Conservation (phyloP, 2,113 vertebrate genomes). For the Actinemys pallida region DNA sequence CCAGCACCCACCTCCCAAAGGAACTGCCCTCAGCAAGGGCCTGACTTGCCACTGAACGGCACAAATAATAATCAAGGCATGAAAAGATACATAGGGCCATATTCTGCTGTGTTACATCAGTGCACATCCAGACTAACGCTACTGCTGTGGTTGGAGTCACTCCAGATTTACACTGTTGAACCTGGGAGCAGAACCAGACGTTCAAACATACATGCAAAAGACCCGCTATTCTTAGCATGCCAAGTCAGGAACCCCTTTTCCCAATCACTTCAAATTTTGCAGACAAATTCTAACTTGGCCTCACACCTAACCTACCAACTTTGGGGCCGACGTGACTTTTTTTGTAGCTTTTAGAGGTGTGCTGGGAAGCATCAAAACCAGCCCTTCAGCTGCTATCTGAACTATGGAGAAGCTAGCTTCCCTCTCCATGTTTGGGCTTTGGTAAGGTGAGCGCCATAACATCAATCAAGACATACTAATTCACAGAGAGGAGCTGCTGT, state of each 20-base stretch:
- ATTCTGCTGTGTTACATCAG: not conserved
- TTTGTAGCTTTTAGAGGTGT: too few species aligned
- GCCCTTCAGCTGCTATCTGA: too few species aligned
- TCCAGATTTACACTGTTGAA: not conserved
- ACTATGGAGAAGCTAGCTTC: too few species aligned
- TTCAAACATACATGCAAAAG: not conserved
- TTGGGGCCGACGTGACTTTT: not conserved
- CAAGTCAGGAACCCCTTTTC: not conserved
- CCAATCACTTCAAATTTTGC: not conserved
- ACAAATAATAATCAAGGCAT: not conserved
- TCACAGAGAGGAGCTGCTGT: too few species aligned
- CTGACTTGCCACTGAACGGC: not conserved
- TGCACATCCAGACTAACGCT: not conserved
- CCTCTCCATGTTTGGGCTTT: too few species aligned
- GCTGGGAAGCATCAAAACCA: too few species aligned
- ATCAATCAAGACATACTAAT: too few species aligned
- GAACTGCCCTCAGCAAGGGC: not conserved
- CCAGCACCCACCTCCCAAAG: rapidly evolving
- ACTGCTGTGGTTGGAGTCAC: not conserved
- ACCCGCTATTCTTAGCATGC: not conserved
- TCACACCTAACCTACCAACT: not conserved
- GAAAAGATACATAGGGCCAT: not conserved
- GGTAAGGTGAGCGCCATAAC: too few species aligned
- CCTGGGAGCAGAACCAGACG: not conserved
- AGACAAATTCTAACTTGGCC: too few species aligned